Base-by-base conservation (phyloP, 2,113 vertebrate genomes). In the Mola mola region DNA sequence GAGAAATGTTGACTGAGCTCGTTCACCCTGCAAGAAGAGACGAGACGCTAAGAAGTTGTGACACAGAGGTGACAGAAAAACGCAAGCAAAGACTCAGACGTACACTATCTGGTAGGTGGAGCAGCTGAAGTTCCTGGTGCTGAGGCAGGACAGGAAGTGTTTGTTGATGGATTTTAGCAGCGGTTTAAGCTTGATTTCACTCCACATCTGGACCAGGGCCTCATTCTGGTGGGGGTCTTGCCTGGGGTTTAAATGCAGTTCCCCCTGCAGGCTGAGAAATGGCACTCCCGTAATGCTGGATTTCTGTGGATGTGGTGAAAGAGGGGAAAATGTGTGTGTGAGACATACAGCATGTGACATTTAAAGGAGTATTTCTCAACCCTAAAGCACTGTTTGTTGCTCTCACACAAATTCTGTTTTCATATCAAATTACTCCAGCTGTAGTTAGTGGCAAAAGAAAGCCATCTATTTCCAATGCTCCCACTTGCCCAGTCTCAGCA, bases 61-160 rank as follows among this genome's bases (percentile, higher is more conserved):
- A 3, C 26, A n/a, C 22, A 28, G 38, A 34, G 37, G 11, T 13
- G 1, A 2, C 8, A 16, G 12, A 47, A 40, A n/a, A 16, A 29
- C 2, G 34, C 17, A 8, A 8, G 17, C 6, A 1, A 6, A 15
- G 5, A 44, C 3, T 25, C 0, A 29, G 20, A 29, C 78, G 0
- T 87, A 93, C 91, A 92, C 63, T 6, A 78, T 86, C 60, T 91
- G 91, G 70, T 92, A 93, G 60, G 86, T 82, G 51, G 78, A 64
- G 70, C 91, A 93, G 83, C 85, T 93, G 84, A 93, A 90, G 68
- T 84, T 90, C 53, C 81, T 90, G 75, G 83, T 87, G 75, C 90
- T 88, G 49, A 93, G 86, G 60, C 92, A 93, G 28, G 87, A 68
- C 33, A 93, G 85, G 66, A 91, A 89, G 6, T 85, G 48, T 29